phyloP scores from a whole-genome alignment of 2,888 invertebrate genomes.

The Morpho helenor region DNA sequence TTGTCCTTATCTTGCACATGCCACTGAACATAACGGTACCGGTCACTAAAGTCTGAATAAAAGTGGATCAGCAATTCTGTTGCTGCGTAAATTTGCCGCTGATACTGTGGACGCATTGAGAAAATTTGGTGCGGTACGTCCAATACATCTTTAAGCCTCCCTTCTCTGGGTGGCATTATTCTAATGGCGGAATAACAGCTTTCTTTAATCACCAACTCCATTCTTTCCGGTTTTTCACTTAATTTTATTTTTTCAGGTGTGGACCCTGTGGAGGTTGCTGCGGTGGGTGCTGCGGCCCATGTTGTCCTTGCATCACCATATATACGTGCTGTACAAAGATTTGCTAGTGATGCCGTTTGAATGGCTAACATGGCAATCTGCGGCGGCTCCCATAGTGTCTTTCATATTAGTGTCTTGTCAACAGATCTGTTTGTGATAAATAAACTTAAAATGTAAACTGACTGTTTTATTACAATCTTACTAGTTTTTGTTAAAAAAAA shows the following conservation, averaged over 20 bases:
- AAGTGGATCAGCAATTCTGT: no score
- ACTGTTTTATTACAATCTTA: not conserved
- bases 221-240: not conserved
- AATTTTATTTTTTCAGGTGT: constrained; percentile 42
- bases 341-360: constrained; percentile 37
- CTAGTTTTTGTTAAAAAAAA: no score
- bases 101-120: no score
- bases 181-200: no score
- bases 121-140: no score
- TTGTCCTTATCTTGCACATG: no score
- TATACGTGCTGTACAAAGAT: constrained; percentile 72
- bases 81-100: no score
- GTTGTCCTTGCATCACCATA: constrained; percentile 63
- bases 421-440: constrained; percentile 6
- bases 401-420: constrained; percentile 7
- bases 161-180: no score
- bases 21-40: no score
- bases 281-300: constrained; percentile 38
- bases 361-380: not conserved
- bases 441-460: not conserved
- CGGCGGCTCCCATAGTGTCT: constrained; percentile 4
- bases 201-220: no score
- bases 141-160: no score
- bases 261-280: constrained; percentile 39
- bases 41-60: no score